Evolutionary conservation across 2,888 invertebrate genomes (phyloP), one percentile per base, ranked within the genome.

Genomic region (Euphydryas editha): DNA sequence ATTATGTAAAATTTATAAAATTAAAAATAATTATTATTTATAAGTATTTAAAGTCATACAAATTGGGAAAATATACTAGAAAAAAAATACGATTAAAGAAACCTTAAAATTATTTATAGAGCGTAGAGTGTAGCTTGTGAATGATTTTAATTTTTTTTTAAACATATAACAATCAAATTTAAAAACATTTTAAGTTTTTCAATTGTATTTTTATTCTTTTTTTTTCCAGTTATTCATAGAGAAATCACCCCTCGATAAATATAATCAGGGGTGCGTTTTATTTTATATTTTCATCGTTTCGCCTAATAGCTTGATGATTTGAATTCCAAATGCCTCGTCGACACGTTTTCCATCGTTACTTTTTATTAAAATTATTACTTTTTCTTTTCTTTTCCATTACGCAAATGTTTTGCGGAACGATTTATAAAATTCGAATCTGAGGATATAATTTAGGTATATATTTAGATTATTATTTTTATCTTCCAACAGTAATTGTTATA

Each of bases 351-450:
- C 65, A 58, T 55, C 65, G 65, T 66, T 68, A 70, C 63, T 55
- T 70, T 70, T 70, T 70, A 68, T 70, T 68, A 60, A 65, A 68
- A 66, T 70, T 70, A 66, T 51, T 51, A 47, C 66, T 68, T 68
- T 54, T 68, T 68, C 44, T 57, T 66, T 66, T 65, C 55, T 63
- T 56, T 68, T 54, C n/a, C 21, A 39, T 44, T 55, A 18, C 54
- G 55, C 44, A 63, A 65, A 62, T 65, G 37, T 64, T 67, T 56
- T 62, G 61, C 49, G 67, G 56, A 49, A 39, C 20, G 30, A 62
- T 67, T 39, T 55, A 36, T 54, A 36, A 58, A 56, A 55, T 18
- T 68, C 51, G 47, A 62, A 59, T 59, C 59, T 10, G 18, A 44
- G 5, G 1, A 2, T 39, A 39, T 39, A n/a, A 44, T 44, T 44